A percentile compares a stretch with the other conserved stretches of the same genome.
Conservation (phyloP, 2,113 vertebrate genomes). For the Patagioenas fasciata region DNA sequence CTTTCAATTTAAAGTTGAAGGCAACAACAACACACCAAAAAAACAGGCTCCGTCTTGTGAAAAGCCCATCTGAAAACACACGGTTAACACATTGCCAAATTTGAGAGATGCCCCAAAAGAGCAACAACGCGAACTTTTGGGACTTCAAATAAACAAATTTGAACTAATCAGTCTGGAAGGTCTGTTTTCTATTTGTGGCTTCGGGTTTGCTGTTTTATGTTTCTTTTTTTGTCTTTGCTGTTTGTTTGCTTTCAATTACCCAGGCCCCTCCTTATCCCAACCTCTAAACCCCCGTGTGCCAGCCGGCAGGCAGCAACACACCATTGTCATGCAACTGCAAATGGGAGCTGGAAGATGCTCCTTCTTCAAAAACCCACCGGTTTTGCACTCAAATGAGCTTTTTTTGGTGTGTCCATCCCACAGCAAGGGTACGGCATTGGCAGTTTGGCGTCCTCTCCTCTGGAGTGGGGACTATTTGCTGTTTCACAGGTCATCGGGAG, state of each 20-base stretch:
- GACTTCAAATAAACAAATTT: slow-evolving; percentile 60
- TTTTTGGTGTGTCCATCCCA: neutral
- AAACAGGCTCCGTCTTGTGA: neutral
- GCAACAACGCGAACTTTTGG: neutral
- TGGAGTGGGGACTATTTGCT: neutral
- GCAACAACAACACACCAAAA: neutral
- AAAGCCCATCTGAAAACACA: neutral
- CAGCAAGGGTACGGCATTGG: rapidly evolving
- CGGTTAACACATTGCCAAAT: slow-evolving; percentile 28
- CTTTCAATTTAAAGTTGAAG: neutral
- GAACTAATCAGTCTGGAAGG: slow-evolving; percentile 40
- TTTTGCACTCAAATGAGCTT: neutral
- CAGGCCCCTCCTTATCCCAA: neutral
- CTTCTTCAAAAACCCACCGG: neutral
- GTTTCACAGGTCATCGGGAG: slow-evolving; percentile 13
- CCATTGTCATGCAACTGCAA: neutral
- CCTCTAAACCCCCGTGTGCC: neutral
- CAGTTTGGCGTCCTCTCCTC: neutral
- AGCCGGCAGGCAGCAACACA: neutral
- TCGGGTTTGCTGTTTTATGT: slow-evolving; percentile 49
- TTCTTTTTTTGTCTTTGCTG: slow-evolving; percentile 43
- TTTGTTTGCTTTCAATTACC: slow-evolving; percentile 55
- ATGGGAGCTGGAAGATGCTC: neutral
- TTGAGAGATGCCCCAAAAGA: slow-evolving; percentile 9
- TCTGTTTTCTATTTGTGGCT: slow-evolving; percentile 62